Percentiles rank a stretch among this genome's conserved stretches.
These are phyloP conservation scores for Amazona guildingii DNA, from an alignment of 2,113 vertebrate genomes.

Conservation along the genomic window DNA sequence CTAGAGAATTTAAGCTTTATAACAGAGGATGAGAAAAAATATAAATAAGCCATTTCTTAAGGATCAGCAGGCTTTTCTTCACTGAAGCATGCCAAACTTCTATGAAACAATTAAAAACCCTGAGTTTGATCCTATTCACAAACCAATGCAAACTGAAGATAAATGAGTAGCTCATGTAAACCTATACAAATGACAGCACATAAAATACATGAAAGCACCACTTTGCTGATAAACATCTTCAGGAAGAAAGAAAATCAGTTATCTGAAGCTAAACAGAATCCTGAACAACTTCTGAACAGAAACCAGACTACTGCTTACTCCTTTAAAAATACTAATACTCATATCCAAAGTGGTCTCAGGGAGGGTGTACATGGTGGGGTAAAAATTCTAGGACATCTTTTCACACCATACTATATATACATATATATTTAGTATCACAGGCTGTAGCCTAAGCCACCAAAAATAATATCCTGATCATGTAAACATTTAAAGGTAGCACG, in stretches of 20 bases:
- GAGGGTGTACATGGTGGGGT: fast-evolving
- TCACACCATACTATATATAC: background rate
- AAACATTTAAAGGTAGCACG: background rate
- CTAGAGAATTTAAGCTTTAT: background rate
- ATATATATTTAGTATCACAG: background rate
- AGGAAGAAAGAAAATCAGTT: background rate
- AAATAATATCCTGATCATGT: background rate
- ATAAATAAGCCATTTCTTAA: background rate
- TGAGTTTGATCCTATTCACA: background rate
- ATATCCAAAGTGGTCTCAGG: background rate
- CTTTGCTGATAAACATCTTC: background rate
- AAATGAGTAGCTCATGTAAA: background rate
- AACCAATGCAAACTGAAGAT: background rate
- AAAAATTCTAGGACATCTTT: background rate
- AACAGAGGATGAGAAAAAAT: background rate
- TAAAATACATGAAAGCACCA: background rate
- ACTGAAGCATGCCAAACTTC: background rate
- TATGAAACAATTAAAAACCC: background rate
- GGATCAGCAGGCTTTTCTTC: background rate
- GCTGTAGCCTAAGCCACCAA: background rate
- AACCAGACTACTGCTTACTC: background rate
- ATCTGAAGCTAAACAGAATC: background rate
- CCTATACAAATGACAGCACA: background rate
- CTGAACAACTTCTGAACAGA: background rate
- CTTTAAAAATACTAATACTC: background rate